Base-by-base conservation (phyloP, 2,797 vertebrate species). In the Aphelocoma californica region DNA sequence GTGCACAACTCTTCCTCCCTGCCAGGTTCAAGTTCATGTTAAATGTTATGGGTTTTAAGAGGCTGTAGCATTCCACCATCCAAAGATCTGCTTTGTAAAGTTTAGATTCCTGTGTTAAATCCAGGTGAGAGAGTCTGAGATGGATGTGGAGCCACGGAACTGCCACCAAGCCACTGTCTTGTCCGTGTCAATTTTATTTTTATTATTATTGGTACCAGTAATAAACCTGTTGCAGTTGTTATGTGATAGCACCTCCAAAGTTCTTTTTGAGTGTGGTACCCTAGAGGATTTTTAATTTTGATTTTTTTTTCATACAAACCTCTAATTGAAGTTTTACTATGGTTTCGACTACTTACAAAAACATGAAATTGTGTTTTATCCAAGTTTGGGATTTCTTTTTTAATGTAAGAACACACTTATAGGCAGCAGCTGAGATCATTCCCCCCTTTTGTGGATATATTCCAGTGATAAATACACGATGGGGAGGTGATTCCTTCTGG, bases 361-460 rank as follows among this genome's bases (percentile, higher is more conserved):
- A 48, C 4, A 19, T 17, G 8, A 79, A 86, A 31, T 25, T 9
- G 3, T 25, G 6, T 70, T 79, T 81, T 61, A 34, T 24, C 40
- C 12, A 1, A 14, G 29, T 23, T 44, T 77, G 29, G 32, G 8
- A 2, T 12, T 26, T 54, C n/a, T 62, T 44, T 40, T 9, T n/a
- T 3, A 1, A 5, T 34, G 3, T 34, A 36, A 78, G 38, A 53
- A 25, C 7, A 29, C 19, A 3, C 7, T 67, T 3, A 4, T 3
- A n/a, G 28, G 45, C 45, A 84, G n/a, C 11, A 74, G 7, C 12
- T 48, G 16, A 57, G n/a, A 57, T n/a, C 0, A 12, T 32, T 32
- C 5, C 19, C 2, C 23, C 3, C 3, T 7, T 6, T 17, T 17
- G 31, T 21, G 14, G 44, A 14, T 64, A 3, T 45, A 16, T 56